Evolutionary conservation across 2,113 vertebrate species (phyloP).

Genomic region (Bostrychus sinensis): DNA sequence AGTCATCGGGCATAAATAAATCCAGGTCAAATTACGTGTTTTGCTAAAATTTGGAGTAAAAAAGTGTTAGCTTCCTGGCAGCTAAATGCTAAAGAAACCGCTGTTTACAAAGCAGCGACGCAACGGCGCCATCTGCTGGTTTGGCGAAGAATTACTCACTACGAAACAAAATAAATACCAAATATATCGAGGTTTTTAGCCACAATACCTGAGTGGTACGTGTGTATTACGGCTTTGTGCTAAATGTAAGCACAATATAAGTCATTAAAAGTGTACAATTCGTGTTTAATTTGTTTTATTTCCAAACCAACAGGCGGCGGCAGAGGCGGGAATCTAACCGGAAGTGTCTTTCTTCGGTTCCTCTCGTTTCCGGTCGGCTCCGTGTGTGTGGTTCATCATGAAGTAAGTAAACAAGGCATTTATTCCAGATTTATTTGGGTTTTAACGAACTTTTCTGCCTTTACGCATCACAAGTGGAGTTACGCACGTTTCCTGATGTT

Average conservation of each 20-base stretch:
- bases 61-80: background rate
- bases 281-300: background rate
- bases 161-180: background rate
- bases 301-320: slow-evolving; percentile 43
- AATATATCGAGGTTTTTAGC: background rate
- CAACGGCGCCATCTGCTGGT: slow-evolving; percentile 21
- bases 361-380: rapidly evolving
- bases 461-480: rapidly evolving
- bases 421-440: rapidly evolving
- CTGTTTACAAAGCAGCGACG: slow-evolving; percentile 17
- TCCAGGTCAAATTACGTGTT: background rate
- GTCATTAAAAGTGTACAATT: background rate
- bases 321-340: background rate
- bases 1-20: background rate
- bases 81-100: background rate
- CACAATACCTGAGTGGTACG: background rate
- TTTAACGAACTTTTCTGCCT: rapidly evolving
- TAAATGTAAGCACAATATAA: background rate
- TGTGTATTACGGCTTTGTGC: background rate
- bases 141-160: background rate
- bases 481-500: rapidly evolving
- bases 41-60: background rate
- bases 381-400: slow-evolving; percentile 31
- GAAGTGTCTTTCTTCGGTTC: slow-evolving; percentile 10
- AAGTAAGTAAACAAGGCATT: slow-evolving; percentile 58